Conservation (phyloP, 2,888 invertebrate genomes). For the Caenorhabditis uteleia region DNA sequence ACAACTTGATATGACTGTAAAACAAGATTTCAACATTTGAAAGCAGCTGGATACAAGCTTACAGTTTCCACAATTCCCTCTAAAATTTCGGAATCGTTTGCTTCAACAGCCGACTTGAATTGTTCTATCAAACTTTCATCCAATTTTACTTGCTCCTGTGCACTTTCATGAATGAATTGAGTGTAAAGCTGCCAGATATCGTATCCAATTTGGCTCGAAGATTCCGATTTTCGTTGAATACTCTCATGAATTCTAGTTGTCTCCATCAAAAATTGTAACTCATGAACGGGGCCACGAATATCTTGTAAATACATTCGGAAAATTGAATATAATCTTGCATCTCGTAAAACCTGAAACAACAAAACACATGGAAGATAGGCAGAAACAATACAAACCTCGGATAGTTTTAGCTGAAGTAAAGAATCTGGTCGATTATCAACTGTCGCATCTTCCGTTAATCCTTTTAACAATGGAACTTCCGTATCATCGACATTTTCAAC, state of each 20-base stretch:
- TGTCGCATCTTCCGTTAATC: slow-evolving; percentile 33
- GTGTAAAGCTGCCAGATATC: slow-evolving; percentile 66
- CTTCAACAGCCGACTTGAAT: slow-evolving; percentile 41
- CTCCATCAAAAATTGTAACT: slow-evolving; percentile 61
- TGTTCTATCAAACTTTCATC: slow-evolving; percentile 31
- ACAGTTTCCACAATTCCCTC: slow-evolving; percentile 51
- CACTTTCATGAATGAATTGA: slow-evolving; percentile 59
- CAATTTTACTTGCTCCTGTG: slow-evolving; percentile 53
- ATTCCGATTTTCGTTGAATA: slow-evolving; percentile 50
- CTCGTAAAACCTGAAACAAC: slow-evolving; percentile 56
- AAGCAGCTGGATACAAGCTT: background rate
- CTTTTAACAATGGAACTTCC: slow-evolving; percentile 42
- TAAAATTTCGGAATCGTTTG: slow-evolving; percentile 30
- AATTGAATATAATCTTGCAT: slow-evolving; percentile 57
- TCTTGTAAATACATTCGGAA: slow-evolving; percentile 66
- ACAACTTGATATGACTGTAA: slow-evolving; percentile 59
- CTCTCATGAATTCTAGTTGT: slow-evolving; percentile 58
- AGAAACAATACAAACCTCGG: slow-evolving; percentile 38
- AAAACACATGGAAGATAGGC: slow-evolving; percentile 19
- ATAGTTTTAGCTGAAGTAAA: slow-evolving; percentile 59
- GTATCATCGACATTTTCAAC: slow-evolving; percentile 6
- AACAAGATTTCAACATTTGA: background rate
- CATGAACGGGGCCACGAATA: slow-evolving; percentile 59
- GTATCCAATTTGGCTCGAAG: slow-evolving; percentile 45
- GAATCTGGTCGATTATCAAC: slow-evolving; percentile 58